phyloP scores from a whole-genome alignment of 2,888 invertebrate genomes.

The Drosophila hamatofila region DNA sequence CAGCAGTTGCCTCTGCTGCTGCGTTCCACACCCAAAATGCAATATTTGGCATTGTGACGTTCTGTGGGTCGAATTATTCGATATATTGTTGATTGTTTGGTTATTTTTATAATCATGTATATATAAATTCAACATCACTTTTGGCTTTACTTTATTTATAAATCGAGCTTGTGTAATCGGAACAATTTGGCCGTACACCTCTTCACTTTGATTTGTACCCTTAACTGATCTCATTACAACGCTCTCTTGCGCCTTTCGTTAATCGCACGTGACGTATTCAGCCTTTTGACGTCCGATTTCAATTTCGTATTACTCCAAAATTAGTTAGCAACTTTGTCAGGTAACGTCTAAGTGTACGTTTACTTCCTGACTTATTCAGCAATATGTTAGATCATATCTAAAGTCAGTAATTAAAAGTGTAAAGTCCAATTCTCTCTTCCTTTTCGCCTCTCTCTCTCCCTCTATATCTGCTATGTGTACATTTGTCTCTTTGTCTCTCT shows the following conservation, averaged over 20 bases:
- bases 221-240: slow-evolving; percentile 23
- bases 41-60: slow-evolving; percentile 54
- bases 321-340: slow-evolving; percentile 10
- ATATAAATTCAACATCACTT: background rate
- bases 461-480: too few species aligned
- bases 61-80: slow-evolving; percentile 56
- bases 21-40: slow-evolving; percentile 25
- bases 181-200: slow-evolving; percentile 20
- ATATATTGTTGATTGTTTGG: slow-evolving; percentile 30
- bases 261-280: slow-evolving; percentile 26
- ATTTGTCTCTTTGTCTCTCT: background rate
- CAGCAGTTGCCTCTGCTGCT: background rate
- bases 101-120: slow-evolving; percentile 30
- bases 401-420: background rate
- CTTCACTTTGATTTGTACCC: slow-evolving; percentile 45
- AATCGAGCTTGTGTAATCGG: slow-evolving; percentile 40
- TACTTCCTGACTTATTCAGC: slow-evolving; percentile 18
- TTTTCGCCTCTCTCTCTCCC: too few species aligned
- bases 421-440: background rate
- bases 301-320: slow-evolving; percentile 14
- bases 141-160: slow-evolving; percentile 28
- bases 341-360: slow-evolving; percentile 1
- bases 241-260: background rate
- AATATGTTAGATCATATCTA: slow-evolving; percentile 1
- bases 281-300: slow-evolving; percentile 28